phyloP scores from a whole-genome alignment of 2,888 invertebrate genomes.

The Drosophila setosimentum region DNA sequence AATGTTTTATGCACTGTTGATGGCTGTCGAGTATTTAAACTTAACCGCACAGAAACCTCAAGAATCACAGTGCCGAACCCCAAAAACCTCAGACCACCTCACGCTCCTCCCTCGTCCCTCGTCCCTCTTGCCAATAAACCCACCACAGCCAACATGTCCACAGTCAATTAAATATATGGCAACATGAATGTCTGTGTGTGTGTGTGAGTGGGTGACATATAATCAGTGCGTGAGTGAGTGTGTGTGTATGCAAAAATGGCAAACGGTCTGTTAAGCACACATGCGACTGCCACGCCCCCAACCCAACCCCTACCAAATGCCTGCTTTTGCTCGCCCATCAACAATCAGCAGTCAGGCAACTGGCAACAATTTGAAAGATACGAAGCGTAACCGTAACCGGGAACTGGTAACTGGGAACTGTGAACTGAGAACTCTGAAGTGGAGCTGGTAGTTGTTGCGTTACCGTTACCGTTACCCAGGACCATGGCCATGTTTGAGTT shows the following conservation, averaged over 20 bases:
- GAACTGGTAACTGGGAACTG: slow-evolving; percentile 18
- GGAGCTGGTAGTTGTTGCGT: slow-evolving; percentile 16
- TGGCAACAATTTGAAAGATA: slow-evolving; percentile 80
- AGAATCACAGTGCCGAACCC: slow-evolving; percentile 75
- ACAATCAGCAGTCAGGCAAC: slow-evolving; percentile 64
- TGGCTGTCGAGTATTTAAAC: slow-evolving; percentile 80
- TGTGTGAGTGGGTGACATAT: slow-evolving; percentile 54
- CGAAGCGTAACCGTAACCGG: slow-evolving; percentile 75
- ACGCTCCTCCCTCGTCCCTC: slow-evolving; percentile 12
- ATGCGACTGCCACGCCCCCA: slow-evolving; percentile 67
- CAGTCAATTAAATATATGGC: slow-evolving; percentile 75
- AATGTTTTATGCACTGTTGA: slow-evolving; percentile 80
- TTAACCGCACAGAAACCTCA: slow-evolving; percentile 78
- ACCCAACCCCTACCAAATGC: background rate
- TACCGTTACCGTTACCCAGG: slow-evolving; percentile 44
- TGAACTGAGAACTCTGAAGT: slow-evolving; percentile 6
- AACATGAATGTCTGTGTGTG: slow-evolving; percentile 24
- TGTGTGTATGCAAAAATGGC: slow-evolving; percentile 79
- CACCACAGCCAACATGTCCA: slow-evolving; percentile 70
- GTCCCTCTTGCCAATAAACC: slow-evolving; percentile 29
- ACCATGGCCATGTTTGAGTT: slow-evolving; percentile 66
- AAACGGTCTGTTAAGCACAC: slow-evolving; percentile 82
- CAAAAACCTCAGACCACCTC: slow-evolving; percentile 24
- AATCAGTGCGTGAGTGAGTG: slow-evolving; percentile 62
- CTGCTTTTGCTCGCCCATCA: slow-evolving; percentile 44